phyloP scores from a whole-genome alignment of 1,140 invertebrate genomes.

The Campoletis sonorensis region DNA sequence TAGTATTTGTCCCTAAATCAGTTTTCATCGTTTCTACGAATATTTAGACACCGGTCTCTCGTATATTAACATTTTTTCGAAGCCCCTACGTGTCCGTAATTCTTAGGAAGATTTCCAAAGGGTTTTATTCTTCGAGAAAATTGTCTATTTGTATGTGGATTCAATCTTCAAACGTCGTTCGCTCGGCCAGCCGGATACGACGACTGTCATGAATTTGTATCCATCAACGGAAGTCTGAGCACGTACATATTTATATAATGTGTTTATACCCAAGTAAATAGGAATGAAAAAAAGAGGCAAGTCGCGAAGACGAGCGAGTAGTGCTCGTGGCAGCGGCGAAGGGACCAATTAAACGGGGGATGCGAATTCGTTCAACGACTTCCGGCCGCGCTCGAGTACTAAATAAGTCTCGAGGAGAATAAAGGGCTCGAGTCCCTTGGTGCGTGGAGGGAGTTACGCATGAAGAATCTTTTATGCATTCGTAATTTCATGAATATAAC shows the following conservation, averaged over 20 bases:
- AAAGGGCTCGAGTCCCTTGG: no score
- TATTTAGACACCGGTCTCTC: no score
- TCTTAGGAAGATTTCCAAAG: no score
- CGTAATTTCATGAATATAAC: background rate
- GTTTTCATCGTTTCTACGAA: no score
- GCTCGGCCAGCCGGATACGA: no score
- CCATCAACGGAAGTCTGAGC: background rate
- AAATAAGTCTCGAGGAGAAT: background rate
- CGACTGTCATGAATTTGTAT: background rate
- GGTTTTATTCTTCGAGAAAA: no score
- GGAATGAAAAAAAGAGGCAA: background rate
- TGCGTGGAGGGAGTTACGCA: background rate
- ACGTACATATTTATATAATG: background rate
- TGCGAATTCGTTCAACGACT: conserved; percentile 40
- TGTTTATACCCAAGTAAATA: background rate
- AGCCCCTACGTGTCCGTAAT: no score
- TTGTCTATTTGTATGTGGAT: no score
- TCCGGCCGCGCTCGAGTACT: background rate
- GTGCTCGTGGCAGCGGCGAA: conserved; percentile 8
- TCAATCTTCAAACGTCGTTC: background rate
- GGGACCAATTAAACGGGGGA: conserved; percentile 37
- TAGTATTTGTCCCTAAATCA: no score
- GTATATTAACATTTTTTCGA: no score
- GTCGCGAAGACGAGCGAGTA: conserved; percentile 12
- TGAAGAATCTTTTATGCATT: background rate